A percentile compares a stretch with the other conserved stretches of the same genome.
These are phyloP conservation scores for Bombus picipes DNA, from an alignment of 1,140 invertebrate species.

Conservation along the genomic window DNA sequence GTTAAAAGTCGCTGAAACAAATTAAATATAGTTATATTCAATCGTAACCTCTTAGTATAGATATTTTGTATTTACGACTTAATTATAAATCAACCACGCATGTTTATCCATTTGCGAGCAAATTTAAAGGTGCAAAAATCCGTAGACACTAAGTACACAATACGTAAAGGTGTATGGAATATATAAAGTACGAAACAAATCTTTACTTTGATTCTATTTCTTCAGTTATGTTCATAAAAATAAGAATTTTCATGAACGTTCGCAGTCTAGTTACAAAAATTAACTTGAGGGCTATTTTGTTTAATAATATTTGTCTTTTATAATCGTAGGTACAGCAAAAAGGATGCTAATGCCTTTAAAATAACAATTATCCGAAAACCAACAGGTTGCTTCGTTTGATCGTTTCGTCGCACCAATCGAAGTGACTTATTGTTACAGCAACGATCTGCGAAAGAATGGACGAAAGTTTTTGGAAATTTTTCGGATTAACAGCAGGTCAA, in stretches of 20 bases:
- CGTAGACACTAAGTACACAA: not conserved
- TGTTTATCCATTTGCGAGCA: not conserved
- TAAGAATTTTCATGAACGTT: not conserved
- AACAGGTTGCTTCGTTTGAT: not conserved
- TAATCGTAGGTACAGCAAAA: no score
- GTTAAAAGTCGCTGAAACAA: not conserved
- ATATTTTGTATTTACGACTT: no score
- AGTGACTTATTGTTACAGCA: not conserved
- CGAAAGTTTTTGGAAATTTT: not conserved
- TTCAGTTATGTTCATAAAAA: not conserved
- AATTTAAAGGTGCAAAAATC: not conserved
- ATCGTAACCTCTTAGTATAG: not conserved
- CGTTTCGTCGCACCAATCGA: not conserved
- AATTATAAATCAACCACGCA: not conserved
- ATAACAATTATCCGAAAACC: not conserved
- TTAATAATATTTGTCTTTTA: not conserved
- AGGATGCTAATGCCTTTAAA: not conserved
- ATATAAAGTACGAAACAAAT: not conserved
- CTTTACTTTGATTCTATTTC: not conserved
- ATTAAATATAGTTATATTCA: not conserved
- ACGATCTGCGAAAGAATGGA: not conserved
- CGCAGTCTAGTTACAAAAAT: not conserved
- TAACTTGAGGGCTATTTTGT: not conserved
- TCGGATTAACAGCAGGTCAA: conserved; percentile 6
- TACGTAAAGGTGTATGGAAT: not conserved